Percentiles rank a stretch among this genome's conserved stretches.
These are phyloP conservation scores for Hippocampus kuda DNA, from an alignment of 2,797 vertebrate genomes.

Conservation along the genomic window DNA sequence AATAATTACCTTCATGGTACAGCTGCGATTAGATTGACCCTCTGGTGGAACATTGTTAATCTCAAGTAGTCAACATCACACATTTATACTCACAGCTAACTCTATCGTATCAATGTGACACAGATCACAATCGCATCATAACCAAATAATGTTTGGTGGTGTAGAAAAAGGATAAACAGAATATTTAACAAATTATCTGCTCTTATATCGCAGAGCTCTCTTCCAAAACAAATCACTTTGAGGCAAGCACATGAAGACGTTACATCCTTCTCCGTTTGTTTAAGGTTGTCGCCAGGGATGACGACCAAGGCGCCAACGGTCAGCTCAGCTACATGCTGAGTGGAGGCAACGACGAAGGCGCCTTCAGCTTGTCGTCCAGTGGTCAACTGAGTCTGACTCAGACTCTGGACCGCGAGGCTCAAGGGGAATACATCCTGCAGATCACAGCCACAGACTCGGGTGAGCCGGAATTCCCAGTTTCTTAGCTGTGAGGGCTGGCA, in stretches of 20 bases:
- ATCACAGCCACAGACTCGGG: constrained; percentile 88
- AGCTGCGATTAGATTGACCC: constrained; percentile 27
- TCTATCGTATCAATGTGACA: not conserved
- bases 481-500: not conserved
- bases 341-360: constrained; percentile 74
- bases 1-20: constrained; percentile 31
- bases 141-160: not conserved
- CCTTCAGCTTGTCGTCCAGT: constrained; percentile 76
- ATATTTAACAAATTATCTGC: not conserved
- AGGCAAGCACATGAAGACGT: not conserved
- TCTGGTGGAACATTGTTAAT: not conserved
- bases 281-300: constrained; percentile 87
- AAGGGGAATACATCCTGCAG: constrained; percentile 72
- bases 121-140: not conserved
- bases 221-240: no score
- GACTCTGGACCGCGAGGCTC: constrained; percentile 81
- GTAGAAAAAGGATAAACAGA: not conserved
- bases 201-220: not conserved
- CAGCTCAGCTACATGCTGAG: constrained; percentile 79
- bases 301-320: constrained; percentile 83
- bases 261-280: constrained; percentile 6
- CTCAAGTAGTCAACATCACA: not conserved
- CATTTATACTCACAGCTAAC: not conserved
- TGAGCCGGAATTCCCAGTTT: constrained; percentile 33
- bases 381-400: constrained; percentile 79